Conservation (phyloP, 1,140 invertebrate genomes). For the Polypedilum vanderplanki region DNA sequence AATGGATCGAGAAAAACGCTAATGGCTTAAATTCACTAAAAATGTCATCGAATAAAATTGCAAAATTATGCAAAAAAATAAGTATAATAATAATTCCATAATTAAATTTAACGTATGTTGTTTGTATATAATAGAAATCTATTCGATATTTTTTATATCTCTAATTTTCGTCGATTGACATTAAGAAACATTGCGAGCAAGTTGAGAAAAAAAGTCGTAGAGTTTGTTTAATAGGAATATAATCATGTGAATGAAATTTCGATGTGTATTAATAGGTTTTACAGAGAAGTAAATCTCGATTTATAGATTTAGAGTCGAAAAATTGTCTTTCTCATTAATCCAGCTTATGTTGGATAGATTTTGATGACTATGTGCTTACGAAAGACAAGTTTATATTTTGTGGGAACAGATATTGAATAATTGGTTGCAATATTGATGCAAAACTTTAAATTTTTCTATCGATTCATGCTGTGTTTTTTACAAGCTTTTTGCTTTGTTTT, state of each 20-base stretch:
- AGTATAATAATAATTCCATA: slow-evolving; percentile 13
- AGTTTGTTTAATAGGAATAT: not conserved
- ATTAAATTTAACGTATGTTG: slow-evolving; percentile 21
- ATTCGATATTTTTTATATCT: slow-evolving; percentile 6
- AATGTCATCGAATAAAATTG: slow-evolving; percentile 24
- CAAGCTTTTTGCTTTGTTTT: not conserved
- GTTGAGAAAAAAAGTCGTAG: not conserved
- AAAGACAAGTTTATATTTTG: too few species aligned
- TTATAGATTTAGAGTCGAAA: not conserved
- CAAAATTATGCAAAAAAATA: slow-evolving; percentile 19
- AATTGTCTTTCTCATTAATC: not conserved
- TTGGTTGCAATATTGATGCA: too few species aligned
- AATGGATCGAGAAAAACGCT: not conserved
- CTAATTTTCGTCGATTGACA: not conserved
- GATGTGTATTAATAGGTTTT: not conserved
- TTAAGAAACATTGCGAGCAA: not conserved
- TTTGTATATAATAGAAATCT: slow-evolving; percentile 7
- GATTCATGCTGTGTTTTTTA: not conserved
- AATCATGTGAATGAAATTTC: slow-evolving; percentile 12
- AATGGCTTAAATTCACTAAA: not conserved
- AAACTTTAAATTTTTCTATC: too few species aligned
- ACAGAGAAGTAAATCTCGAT: not conserved
- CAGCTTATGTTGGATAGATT: not conserved
- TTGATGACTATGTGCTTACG: too few species aligned
- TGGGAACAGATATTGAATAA: too few species aligned